Evolutionary conservation across 2,888 invertebrate genomes (phyloP).

Genomic region (Leistus spinibarbis): DNA sequence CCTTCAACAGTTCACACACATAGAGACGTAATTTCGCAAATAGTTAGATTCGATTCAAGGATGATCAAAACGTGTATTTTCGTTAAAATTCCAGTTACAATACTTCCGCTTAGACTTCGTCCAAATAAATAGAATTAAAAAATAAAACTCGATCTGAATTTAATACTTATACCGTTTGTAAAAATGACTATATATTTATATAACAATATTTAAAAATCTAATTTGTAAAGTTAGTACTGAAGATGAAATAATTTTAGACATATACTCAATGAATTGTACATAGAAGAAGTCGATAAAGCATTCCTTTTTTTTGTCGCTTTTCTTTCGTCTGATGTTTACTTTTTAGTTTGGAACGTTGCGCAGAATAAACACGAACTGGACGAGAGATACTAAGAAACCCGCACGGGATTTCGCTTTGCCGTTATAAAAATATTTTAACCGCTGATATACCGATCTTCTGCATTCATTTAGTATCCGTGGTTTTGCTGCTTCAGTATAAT

Average conservation of each 20-base stretch:
- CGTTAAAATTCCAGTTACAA: no score
- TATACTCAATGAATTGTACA: background rate
- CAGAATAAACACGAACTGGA: constrained; percentile 21
- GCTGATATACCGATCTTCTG: constrained; percentile 5
- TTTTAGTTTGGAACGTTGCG: constrained; percentile 17
- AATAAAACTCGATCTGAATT: no score
- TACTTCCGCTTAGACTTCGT: no score
- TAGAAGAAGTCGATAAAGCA: background rate
- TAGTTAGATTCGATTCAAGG: no score
- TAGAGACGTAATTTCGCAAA: no score
- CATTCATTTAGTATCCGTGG: background rate
- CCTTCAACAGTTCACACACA: no score
- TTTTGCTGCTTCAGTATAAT: background rate
- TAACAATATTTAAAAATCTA: no score
- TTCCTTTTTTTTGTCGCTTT: background rate
- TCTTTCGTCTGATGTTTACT: constrained; percentile 11
- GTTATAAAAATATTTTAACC: constrained; percentile 30
- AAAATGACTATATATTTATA: background rate
- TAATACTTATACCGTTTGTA: no score
- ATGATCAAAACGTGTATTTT: no score
- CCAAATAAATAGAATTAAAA: no score
- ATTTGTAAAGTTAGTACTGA: no score
- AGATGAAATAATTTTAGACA: constrained; percentile 31
- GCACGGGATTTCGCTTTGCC: constrained; percentile 11
- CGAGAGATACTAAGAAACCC: background rate